These are phyloP conservation scores for Poecilia gillii DNA, from an alignment of 2,797 vertebrate species.

Conservation along the genomic window DNA sequence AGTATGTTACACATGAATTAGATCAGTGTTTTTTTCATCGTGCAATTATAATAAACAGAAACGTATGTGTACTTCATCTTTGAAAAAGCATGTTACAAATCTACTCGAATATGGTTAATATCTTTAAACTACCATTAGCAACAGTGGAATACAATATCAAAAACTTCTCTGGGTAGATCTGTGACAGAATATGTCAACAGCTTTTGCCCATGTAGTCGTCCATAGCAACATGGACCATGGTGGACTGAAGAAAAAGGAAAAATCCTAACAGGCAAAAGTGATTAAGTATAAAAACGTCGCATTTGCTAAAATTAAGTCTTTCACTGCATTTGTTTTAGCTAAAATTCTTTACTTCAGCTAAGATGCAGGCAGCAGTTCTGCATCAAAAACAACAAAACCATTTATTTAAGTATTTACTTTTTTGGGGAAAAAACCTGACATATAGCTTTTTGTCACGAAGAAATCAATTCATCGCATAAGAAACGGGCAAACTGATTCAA, in stretches of 20 bases:
- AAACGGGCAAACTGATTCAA: neutral
- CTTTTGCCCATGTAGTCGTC: neutral
- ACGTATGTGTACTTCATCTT: neutral
- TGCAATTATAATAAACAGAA: neutral
- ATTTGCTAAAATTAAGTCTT: neutral
- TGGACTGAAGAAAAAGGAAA: neutral
- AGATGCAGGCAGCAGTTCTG: neutral
- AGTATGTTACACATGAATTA: neutral
- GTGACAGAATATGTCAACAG: neutral
- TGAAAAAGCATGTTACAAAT: neutral
- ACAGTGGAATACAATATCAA: neutral
- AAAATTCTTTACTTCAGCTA: neutral
- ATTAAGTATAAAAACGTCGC: neutral
- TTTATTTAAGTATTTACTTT: neutral
- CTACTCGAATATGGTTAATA: neutral
- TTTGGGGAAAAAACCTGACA: neutral
- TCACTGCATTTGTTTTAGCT: neutral
- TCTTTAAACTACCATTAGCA: neutral
- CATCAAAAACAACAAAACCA: neutral
- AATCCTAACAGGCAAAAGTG: neutral
- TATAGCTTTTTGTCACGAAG: neutral
- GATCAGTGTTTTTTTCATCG: neutral
- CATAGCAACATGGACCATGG: neutral
- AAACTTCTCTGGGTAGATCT: neutral
- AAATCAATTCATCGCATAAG: neutral